Base-by-base conservation (phyloP, 2,888 invertebrate genomes). In the Idaea aversata region DNA sequence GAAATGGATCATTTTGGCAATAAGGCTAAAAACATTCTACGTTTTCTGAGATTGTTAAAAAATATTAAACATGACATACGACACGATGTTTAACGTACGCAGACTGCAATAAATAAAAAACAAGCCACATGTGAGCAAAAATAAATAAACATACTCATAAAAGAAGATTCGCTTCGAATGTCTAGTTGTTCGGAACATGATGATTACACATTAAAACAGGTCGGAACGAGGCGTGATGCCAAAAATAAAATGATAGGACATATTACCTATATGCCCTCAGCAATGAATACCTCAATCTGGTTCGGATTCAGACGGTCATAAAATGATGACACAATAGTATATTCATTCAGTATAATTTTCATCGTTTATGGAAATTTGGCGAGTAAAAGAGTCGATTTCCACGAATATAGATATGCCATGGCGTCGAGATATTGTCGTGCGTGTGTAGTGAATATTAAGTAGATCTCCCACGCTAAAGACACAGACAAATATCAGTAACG, bases 161-260 rank as follows among this genome's bases (percentile, higher is more conserved):
- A 73, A 70, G 68, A 69, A 67, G 67, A 72, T 74, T 73, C 72
- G 72, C 76, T 73, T 76, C 75, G 65, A 76, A 77, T 77, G 77
- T 77, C 74, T 72, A 72, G 69, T 72, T 73, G 72, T 75, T 47
- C 47, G 13, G 71, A 70, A 72, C 67, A 71, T 72, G 73, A 59
- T 59, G 25, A 47, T 47, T 71, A 76, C 75, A 76, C 75, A 76
- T 77, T 69, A 72, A 74, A 76, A 75, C 76, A 75, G 73, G 47
- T 70, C 74, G 77, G 75, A 69, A 69, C 69, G 68, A 70, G 89
- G 89, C 86, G 66, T 35, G 34, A 64, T 65, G 84, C 87, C 88
- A 88, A 80, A 72, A 71, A 72, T 78, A 81, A 79, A 84, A 83
- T 81, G 78, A 84, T 65, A 72, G 69, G 74, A 74, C 71, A 76